phyloP scores from a whole-genome alignment of 2,113 vertebrate species.

The Tapirus terrestris region DNA sequence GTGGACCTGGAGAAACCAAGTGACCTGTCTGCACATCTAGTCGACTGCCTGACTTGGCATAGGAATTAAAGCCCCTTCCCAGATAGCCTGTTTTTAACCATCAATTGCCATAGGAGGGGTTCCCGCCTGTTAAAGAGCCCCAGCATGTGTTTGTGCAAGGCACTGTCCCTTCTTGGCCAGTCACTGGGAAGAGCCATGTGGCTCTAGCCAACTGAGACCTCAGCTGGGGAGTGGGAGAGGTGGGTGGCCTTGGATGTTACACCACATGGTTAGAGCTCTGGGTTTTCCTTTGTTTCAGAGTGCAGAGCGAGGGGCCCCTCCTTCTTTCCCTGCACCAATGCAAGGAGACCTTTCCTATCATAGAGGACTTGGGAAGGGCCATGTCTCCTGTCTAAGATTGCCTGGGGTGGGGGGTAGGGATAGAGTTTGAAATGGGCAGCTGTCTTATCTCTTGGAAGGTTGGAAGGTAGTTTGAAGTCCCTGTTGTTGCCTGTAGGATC shows the following conservation, averaged over 20 bases:
- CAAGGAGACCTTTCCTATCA: conserved; percentile 64
- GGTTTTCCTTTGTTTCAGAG: conserved; percentile 72
- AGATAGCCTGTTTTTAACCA: conserved; percentile 37
- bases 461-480: conserved; percentile 59
- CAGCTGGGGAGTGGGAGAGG: conserved; percentile 43
- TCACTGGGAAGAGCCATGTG: conserved; percentile 39
- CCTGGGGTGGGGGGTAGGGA: neutral
- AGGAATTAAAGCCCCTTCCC: conserved; percentile 9
- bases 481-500: conserved; percentile 45
- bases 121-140: conserved; percentile 16
- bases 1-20: neutral
- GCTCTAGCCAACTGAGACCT: conserved; percentile 34
- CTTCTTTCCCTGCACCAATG: conserved; percentile 45
- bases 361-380: conserved; percentile 65
- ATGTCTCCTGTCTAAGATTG: neutral
- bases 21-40: neutral
- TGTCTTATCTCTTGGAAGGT: conserved; percentile 43
- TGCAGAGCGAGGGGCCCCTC: conserved; percentile 67
- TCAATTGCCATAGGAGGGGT: neutral
- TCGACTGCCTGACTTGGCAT: conserved; percentile 5
- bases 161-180: conserved; percentile 54
- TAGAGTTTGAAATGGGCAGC: conserved; percentile 40
- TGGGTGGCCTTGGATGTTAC: conserved; percentile 60
- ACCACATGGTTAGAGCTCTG: conserved; percentile 54
- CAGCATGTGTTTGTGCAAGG: conserved; percentile 49